Base-by-base conservation (phyloP, 2,113 vertebrate genomes). In the Eonycteris spelaea region DNA sequence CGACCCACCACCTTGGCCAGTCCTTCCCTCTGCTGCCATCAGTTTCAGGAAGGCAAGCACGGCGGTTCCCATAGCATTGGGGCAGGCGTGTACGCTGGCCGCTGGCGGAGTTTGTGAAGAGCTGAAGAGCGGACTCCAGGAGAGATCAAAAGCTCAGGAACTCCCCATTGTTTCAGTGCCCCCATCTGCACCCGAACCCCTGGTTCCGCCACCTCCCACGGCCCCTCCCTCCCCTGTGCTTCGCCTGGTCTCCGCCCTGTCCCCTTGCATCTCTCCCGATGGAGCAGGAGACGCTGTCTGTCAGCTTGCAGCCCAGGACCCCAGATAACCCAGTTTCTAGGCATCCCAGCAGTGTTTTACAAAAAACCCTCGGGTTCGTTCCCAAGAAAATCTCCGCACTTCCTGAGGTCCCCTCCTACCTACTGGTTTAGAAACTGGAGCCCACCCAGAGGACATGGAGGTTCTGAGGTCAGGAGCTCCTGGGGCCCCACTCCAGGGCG, bases 251-350 rank as follows among this genome's bases (percentile, higher is more conserved):
- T 2, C 68, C 21, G 5, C 28, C 14, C 26, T 4, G 22, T 5
- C 18, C 1, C 3, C 22, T 6, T 2, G 10, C 12, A 70, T 4
- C 70, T 15, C 63, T 63, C 48, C 61, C 0, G 0, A 5, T 61
- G 0, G 1, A 7, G 33, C 19, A 12, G 22, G n/a, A 57, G 61
- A 26, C 24, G 24, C n/a, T n/a, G n/a, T n/a, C 43, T 12, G 48
- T 61, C 40, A 22, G 73, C 74, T 67, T 10, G 59, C 45, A 80
- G 3, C 48, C 48, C 0, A 35, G 26, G 15, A 5, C 16, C 26
- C 67, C 30, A 0, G 35, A 68, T 30, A 28, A 65, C 11, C 38
- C 18, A 61, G 30, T 13, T 59, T 35, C 6, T 2, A 38, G 18
- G 55, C 14, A 8, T 63, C 68, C 40, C 43, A 38, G 61, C n/a